Evolutionary conservation across 2,888 invertebrate genomes (phyloP).

Genomic region (Drosophila anceps): DNA sequence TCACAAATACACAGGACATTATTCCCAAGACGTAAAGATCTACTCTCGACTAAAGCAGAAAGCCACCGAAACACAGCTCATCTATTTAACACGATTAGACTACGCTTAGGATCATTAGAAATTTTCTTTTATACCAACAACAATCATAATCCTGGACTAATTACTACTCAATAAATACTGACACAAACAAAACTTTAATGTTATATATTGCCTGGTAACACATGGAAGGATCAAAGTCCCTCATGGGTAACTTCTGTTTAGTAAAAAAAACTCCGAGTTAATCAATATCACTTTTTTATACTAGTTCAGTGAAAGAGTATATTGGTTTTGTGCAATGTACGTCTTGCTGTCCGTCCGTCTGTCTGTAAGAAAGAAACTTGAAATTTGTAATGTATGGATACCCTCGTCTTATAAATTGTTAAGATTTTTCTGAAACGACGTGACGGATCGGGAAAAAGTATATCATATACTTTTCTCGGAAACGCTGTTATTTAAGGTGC

Average conservation of each 20-base stretch:
- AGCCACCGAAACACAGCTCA: neutral
- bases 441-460: too few relatives aligned
- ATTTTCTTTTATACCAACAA: neutral
- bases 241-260: neutral
- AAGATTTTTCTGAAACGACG: too few relatives aligned
- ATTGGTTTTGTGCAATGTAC: neutral
- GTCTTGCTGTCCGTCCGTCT: neutral
- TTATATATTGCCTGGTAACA: neutral
- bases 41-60: neutral
- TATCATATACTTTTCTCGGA: too few relatives aligned
- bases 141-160: neutral
- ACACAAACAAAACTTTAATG: neutral
- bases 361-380: neutral
- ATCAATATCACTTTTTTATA: neutral
- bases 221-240: neutral
- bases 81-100: neutral
- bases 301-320: neutral
- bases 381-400: too few relatives aligned
- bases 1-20: neutral
- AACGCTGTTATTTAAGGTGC: too few relatives aligned
- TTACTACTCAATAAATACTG: conserved; percentile 6
- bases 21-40: conserved; percentile 13
- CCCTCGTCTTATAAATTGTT: too few relatives aligned
- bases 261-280: neutral
- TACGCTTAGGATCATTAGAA: neutral